Evolutionary conservation across 2,797 vertebrate genomes (phyloP), one percentile per base, ranked within the genome.

Genomic region (Tenualosa thibaudeaui): DNA sequence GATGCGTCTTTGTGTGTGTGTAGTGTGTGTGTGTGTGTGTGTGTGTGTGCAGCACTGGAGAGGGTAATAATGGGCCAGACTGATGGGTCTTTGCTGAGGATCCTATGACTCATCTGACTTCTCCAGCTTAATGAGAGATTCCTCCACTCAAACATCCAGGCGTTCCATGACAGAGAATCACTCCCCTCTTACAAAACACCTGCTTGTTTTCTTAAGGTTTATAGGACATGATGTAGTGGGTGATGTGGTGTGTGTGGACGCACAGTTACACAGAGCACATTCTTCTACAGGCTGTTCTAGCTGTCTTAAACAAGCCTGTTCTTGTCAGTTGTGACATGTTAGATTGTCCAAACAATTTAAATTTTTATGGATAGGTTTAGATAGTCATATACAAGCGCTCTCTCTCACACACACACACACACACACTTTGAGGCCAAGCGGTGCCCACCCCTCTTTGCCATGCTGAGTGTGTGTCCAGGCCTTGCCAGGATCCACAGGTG

Each of bases 191-290:
- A 26, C 6, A 26, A 58, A 26, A 65, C 8, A n/a, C 24, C 60
- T 65, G 60, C 60, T 65, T 65, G n/a, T 65, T 62, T 24, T 62
- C n/a, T 24, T n/a, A 62, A 62, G 58, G 58, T n/a, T 62, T 65
- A 65, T 65, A 26, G 26, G 26, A 71, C 31, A 40, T 71, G 65
- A 26, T 71, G 26, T 37, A 26, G 31, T 75, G 68, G 13, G 68
- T 75, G 68, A 40, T 13, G 19, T 13, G 19, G 68, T 75, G 68
- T 75, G 65, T 50, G 43, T 65, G 62, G 37, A 24, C 31, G 22
- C 50, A 31, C 22, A 62, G 22, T 4, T n/a, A 62, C 58, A 62
- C 58, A 31, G 19, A 31, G 19, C 9, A 13, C 1, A 54, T 54
- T 54, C 10, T 15, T 54, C 10, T 54, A 54, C 51, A 54, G 15